Conservation (phyloP, 2,888 invertebrate species). For the Hirudinaria manillensis region DNA sequence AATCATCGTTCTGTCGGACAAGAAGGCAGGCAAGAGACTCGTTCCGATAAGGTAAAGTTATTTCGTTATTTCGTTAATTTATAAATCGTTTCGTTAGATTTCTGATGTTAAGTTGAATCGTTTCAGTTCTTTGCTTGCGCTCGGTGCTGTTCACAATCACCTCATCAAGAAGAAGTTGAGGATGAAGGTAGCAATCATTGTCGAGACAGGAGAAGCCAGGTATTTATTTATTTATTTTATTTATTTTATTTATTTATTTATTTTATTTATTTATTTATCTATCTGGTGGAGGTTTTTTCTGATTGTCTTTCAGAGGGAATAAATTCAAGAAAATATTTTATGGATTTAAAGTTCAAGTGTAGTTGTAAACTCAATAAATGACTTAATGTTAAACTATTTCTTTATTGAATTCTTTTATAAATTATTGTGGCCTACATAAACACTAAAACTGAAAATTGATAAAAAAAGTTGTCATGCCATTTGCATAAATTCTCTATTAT, state of each 20-base stretch:
- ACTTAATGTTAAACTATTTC: neutral
- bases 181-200: conserved; percentile 88
- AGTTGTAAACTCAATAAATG: neutral
- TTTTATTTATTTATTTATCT: neutral
- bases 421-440: neutral
- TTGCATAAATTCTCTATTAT: too few relatives aligned
- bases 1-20: conserved; percentile 46
- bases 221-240: conserved; percentile 40
- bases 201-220: conserved; percentile 85
- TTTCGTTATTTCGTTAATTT: neutral
- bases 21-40: conserved; percentile 34
- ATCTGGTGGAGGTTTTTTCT: neutral
- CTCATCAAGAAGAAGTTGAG: conserved; percentile 88
- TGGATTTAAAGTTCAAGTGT: too few relatives aligned
- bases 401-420: neutral
- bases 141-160: conserved; percentile 91
- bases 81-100: neutral
- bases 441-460: too few relatives aligned
- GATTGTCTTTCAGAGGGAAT: too few relatives aligned
- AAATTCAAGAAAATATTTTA: too few relatives aligned
- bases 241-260: neutral
- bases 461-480: too few relatives aligned
- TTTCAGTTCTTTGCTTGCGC: conserved; percentile 70
- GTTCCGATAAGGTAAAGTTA: conserved; percentile 37
- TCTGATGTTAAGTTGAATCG: neutral